phyloP scores from a whole-genome alignment of 2,797 vertebrate genomes.

The Darevskia mixta region DNA sequence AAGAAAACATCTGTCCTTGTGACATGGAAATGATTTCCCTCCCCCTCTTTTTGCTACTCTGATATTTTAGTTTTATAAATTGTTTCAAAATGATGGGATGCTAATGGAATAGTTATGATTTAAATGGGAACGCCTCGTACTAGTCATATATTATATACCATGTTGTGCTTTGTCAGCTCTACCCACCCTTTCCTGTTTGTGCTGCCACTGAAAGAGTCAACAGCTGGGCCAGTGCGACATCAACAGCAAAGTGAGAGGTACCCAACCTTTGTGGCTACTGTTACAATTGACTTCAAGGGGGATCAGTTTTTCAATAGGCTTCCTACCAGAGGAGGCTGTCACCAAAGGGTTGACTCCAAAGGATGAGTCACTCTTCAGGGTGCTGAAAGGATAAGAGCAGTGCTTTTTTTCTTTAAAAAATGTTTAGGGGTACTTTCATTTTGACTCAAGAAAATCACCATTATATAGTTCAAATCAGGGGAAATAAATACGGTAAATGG shows the following conservation, averaged over 20 bases:
- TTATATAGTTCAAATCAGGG: too few relatives aligned
- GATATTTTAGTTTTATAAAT: background rate
- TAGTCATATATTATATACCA: background rate
- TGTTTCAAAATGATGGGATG: background rate
- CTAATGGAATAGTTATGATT: background rate
- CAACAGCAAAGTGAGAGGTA: background rate
- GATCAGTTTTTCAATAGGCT: background rate
- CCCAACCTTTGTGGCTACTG: background rate
- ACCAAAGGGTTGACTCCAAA: background rate
- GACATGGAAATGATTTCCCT: background rate
- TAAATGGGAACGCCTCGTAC: background rate
- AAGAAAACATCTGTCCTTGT: background rate
- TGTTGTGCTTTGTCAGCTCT: background rate
- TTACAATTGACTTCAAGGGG: background rate
- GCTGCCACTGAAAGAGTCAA: too few relatives aligned
- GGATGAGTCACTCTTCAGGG: too few relatives aligned
- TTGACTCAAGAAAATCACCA: too few relatives aligned
- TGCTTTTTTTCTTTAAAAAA: too few relatives aligned
- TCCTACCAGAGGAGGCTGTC: background rate
- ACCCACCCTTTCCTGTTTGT: background rate
- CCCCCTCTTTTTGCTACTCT: background rate
- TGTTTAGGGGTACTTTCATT: too few relatives aligned
- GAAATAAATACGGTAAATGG: too few relatives aligned
- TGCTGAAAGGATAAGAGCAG: too few relatives aligned
- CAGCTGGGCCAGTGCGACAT: too few relatives aligned